Evolutionary conservation across 2,888 invertebrate genomes (phyloP).

Genomic region (Rhagonycha fulva): DNA sequence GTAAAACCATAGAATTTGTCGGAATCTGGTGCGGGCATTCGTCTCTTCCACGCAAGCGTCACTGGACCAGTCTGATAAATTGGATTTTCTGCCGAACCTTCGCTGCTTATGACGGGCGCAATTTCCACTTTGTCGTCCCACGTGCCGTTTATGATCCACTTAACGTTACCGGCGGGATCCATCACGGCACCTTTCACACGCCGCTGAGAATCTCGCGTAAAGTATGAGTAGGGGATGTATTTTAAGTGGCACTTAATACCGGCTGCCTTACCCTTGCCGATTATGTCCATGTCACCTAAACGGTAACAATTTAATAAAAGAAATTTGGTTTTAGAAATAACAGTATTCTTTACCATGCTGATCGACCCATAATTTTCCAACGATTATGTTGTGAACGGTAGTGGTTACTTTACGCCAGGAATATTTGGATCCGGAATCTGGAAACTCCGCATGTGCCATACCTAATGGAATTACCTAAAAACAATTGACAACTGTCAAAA

Average conservation of each 20-base stretch:
- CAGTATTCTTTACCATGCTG: constrained; percentile 71
- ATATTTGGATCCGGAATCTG: constrained; percentile 78
- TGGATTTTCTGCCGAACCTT: constrained; percentile 73
- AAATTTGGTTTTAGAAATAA: not conserved
- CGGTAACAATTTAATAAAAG: not conserved
- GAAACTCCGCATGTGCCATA: constrained; percentile 72
- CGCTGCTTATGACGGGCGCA: constrained; percentile 78
- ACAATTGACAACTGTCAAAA: not conserved
- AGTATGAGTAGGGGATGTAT: constrained; percentile 98
- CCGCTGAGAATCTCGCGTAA: constrained; percentile 93
- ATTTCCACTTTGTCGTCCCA: constrained; percentile 98
- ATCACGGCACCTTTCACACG: constrained; percentile 84
- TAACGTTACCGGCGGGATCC: constrained; percentile 72
- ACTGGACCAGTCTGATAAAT: constrained; percentile 92
- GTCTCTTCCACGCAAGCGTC: constrained; percentile 84
- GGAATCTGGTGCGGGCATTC: constrained; percentile 69
- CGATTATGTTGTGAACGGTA: constrained; percentile 99
- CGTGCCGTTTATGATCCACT: constrained; percentile 79
- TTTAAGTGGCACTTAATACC: constrained; percentile 96
- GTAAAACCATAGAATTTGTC: constrained; percentile 94
- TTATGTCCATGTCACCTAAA: constrained; percentile 92
- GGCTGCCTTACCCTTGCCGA: constrained; percentile 79
- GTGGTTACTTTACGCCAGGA: constrained; percentile 99
- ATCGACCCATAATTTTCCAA: constrained; percentile 99
- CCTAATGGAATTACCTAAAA: constrained; percentile 77